phyloP scores from a whole-genome alignment of 2,797 vertebrate species.

The Cyprinella venusta region DNA sequence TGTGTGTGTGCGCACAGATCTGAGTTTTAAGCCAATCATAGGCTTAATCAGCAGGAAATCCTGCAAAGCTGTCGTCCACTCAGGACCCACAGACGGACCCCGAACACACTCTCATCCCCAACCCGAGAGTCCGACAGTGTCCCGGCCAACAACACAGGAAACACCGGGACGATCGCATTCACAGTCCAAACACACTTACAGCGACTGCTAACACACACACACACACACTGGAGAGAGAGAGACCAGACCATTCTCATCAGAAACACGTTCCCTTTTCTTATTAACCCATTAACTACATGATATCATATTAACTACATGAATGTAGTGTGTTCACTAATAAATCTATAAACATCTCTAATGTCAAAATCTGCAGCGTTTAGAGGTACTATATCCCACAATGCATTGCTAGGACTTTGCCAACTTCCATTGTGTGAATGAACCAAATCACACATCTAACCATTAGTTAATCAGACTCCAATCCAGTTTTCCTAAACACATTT shows the following conservation, averaged over 20 bases:
- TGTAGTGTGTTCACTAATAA: background rate
- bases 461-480: background rate
- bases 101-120: background rate
- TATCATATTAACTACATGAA: too few relatives aligned
- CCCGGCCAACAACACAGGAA: background rate
- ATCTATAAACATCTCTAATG: background rate
- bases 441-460: background rate
- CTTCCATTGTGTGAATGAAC: background rate
- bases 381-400: constrained; percentile 2
- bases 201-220: background rate
- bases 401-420: background rate
- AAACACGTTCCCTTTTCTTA: background rate
- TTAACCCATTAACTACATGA: too few relatives aligned
- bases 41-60: constrained; percentile 61
- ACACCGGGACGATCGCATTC: constrained; percentile 2
- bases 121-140: constrained; percentile 27
- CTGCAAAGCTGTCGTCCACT: constrained; percentile 33
- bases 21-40: constrained; percentile 54
- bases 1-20: background rate
- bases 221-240: background rate
- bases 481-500: background rate
- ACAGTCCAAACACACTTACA: background rate
- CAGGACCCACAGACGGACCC: constrained; percentile 15
- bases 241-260: background rate
- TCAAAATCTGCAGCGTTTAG: background rate